phyloP scores from a whole-genome alignment of 2,113 vertebrate genomes.

The Nibea albiflora region DNA sequence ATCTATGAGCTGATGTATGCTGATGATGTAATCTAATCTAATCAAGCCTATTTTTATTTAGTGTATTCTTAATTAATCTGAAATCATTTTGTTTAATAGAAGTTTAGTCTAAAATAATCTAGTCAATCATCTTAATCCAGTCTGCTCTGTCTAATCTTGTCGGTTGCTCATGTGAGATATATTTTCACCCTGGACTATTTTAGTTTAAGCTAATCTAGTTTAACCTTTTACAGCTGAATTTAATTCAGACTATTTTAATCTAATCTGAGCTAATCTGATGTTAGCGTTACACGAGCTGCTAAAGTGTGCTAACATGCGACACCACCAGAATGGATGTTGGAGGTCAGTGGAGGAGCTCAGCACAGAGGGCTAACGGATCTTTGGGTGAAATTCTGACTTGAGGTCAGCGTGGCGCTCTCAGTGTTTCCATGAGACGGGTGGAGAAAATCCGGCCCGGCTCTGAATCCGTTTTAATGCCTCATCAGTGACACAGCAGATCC shows the following conservation, averaged over 20 bases:
- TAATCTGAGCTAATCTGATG: not conserved
- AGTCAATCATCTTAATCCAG: too few species aligned
- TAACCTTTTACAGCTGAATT: too few species aligned
- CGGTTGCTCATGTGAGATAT: too few species aligned
- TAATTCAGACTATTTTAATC: too few species aligned
- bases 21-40: too few species aligned
- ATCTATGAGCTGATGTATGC: not conserved
- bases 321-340: not conserved
- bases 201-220: too few species aligned
- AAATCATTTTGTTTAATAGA: too few species aligned
- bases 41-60: too few species aligned
- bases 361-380: not conserved
- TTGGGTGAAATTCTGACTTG: not conserved
- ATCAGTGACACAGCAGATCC: slow-evolving; percentile 58
- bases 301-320: not conserved
- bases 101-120: too few species aligned
- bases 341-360: slow-evolving; percentile 8
- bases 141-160: too few species aligned
- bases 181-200: too few species aligned
- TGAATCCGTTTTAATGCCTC: slow-evolving; percentile 30
- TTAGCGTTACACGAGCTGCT: not conserved
- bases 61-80: too few species aligned
- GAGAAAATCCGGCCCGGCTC: slow-evolving; percentile 27
- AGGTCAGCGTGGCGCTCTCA: slow-evolving; percentile 14
- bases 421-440: slow-evolving; percentile 19